A percentile compares a stretch with the other conserved stretches of the same genome.
Conservation (phyloP, 1,140 invertebrate genomes). For the Drosophila burlai region DNA sequence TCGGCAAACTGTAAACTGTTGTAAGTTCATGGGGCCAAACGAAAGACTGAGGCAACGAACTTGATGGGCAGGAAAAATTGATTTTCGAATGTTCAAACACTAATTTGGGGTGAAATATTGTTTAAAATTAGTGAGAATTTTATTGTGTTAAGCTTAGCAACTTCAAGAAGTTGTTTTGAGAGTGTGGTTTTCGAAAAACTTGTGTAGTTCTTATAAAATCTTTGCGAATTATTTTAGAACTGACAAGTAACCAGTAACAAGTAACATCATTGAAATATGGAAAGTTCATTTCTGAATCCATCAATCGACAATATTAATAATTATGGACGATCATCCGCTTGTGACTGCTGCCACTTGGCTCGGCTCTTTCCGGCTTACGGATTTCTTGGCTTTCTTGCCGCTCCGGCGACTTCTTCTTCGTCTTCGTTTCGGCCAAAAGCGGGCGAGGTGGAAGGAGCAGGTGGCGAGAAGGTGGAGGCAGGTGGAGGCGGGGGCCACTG, state of each 20-base stretch:
- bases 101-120: neutral
- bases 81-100: neutral
- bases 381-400: conserved; percentile 33
- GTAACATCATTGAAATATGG: neutral
- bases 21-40: conserved; percentile 5
- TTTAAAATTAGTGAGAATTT: neutral
- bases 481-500: neutral
- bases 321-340: conserved; percentile 29
- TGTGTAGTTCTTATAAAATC: neutral
- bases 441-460: neutral
- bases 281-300: conserved; percentile 10
- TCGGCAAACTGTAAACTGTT: neutral
- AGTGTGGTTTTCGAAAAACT: neutral
- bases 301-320: conserved; percentile 5
- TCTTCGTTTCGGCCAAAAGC: conserved; percentile 28
- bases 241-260: neutral
- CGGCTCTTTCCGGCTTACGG: conserved; percentile 41
- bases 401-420: conserved; percentile 13
- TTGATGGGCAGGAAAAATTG: neutral
- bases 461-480: neutral
- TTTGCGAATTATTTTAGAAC: neutral
- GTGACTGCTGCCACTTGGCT: conserved; percentile 17
- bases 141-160: too few species aligned
- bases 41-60: conserved; percentile 76
- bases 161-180: too few species aligned